Evolutionary conservation across 1,140 invertebrate genomes (phyloP).

Genomic region (Drosophila lowei): DNA sequence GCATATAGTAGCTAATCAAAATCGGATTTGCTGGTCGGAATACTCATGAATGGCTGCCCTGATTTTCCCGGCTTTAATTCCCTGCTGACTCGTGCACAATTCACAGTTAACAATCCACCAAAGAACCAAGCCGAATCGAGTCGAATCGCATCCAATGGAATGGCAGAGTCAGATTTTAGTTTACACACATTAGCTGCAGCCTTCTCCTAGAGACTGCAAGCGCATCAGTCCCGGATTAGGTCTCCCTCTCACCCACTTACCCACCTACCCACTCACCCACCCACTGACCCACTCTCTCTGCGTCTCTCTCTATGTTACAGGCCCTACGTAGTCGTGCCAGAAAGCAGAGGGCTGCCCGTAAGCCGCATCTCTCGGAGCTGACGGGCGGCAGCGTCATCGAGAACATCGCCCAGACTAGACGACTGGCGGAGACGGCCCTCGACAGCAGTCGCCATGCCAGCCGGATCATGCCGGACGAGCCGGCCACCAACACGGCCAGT

Average conservation of each 20-base stretch:
- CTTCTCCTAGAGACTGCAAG: slow-evolving; percentile 32
- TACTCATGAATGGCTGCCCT: slow-evolving; percentile 9
- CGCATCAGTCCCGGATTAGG: slow-evolving; percentile 30
- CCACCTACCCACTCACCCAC: background rate
- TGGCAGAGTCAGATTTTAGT: slow-evolving; percentile 14
- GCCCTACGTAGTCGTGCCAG: slow-evolving; percentile 91
- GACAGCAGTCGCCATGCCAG: slow-evolving; percentile 86
- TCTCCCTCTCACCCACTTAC: background rate
- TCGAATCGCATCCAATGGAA: background rate
- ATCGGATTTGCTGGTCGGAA: slow-evolving; percentile 38
- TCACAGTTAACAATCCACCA: slow-evolving; percentile 52
- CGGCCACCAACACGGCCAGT: slow-evolving; percentile 95
- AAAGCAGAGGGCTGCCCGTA: slow-evolving; percentile 90
- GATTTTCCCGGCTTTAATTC: slow-evolving; percentile 4
- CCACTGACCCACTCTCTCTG: background rate
- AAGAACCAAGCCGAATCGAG: slow-evolving; percentile 6
- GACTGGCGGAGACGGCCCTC: slow-evolving; percentile 91
- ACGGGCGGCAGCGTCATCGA: slow-evolving; percentile 93
- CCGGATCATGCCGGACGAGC: slow-evolving; percentile 86
- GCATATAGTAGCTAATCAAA: slow-evolving; percentile 42
- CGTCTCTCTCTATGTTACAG: slow-evolving; percentile 60
- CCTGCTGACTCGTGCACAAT: slow-evolving; percentile 50
- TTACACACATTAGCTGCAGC: slow-evolving; percentile 54
- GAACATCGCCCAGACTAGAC: slow-evolving; percentile 91
- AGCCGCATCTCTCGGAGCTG: slow-evolving; percentile 88